Evolutionary conservation across 2,888 invertebrate species (phyloP), one percentile per base, ranked within the genome.

Genomic region (Limnephilus rhombicus): DNA sequence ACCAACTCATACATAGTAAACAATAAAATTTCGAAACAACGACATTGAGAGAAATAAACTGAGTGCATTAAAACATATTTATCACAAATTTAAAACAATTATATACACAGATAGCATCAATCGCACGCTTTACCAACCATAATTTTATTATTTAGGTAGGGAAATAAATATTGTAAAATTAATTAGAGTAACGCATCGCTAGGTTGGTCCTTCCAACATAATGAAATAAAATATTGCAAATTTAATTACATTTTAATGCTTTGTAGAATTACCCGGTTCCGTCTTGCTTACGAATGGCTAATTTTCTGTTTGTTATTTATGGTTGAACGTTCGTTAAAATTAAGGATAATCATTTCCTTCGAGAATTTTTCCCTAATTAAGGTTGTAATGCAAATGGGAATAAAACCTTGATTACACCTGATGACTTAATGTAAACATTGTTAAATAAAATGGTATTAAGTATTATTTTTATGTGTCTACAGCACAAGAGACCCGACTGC

Each of bases 311-410:
- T 68, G 24, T 68, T 68, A 68, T 68, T 68, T 68, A 24, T 68
- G 83, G 37, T 37, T 83, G 83, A 37, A 37, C 37, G 18, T 37
- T 15, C 37, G 83, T 83, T n/a, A 34, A 31, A 83, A 37, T 18
- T 37, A 83, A 41, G 83, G 83, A 83, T 37, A 83, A 12, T 83
- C 83, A 37, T 34, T 83, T 83, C 83, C 83, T 83, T 34, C 12
- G 37, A n/a, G n/a, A 24, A 24, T 9, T 68, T 68, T 68, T 68
- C 7, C n/a, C 9, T 68, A 68, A 68, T 68, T 68, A 68, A 68
- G 68, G 24, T 68, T 24, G 24, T 9, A 68, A 68, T 24, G 68
- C n/a, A 68, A 68, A 68, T 68, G 18, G 24, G 18, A 24, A 24
- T n/a, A 68, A 24, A 68, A 18, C 53, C 53, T 53, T 53, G 53